A percentile compares a stretch with the other conserved stretches of the same genome.
phyloP scores from a whole-genome alignment of 2,113 vertebrate species.

The Silurus meridionalis region DNA sequence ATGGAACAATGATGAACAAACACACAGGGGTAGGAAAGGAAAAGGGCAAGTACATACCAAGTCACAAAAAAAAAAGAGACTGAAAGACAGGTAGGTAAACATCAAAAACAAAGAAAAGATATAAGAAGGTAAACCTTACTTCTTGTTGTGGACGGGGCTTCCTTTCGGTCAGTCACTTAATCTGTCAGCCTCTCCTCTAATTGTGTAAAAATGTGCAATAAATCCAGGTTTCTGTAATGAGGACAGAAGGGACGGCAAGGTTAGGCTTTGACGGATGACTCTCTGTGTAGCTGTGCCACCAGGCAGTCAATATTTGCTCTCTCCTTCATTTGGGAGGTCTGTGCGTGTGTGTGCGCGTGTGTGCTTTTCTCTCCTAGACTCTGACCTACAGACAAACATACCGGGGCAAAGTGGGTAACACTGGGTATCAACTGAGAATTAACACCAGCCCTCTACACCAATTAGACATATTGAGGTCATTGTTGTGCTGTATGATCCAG shows the following conservation, averaged over 20 bases:
- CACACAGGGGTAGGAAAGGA: background rate
- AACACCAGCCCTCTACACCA: constrained; percentile 2
- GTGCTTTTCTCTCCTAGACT: constrained; percentile 22
- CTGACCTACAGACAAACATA: constrained; percentile 38
- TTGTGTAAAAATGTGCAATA: constrained; percentile 28
- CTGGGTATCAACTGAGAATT: constrained; percentile 4
- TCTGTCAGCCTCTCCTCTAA: constrained; percentile 18
- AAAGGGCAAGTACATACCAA: background rate
- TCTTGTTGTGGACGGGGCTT: constrained; percentile 7
- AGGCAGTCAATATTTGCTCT: constrained; percentile 48
- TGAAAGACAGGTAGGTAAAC: background rate
- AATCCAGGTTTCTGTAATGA: constrained; percentile 46
- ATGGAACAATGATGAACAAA: background rate
- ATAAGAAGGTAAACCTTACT: background rate
- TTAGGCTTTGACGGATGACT: constrained; percentile 50
- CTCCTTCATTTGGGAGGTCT: constrained; percentile 26
- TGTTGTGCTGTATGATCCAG: background rate
- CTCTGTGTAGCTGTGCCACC: constrained; percentile 3
- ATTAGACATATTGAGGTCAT: constrained; percentile 22
- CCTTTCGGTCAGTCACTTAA: constrained; percentile 2
- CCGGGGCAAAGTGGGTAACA: background rate
- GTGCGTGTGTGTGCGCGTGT: background rate
- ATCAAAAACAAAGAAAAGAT: background rate
- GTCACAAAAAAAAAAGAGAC: background rate
- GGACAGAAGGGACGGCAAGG: constrained; percentile 43